Conservation (phyloP, 2,797 vertebrate species). For the Lepidocolaptes lacrymiger region DNA sequence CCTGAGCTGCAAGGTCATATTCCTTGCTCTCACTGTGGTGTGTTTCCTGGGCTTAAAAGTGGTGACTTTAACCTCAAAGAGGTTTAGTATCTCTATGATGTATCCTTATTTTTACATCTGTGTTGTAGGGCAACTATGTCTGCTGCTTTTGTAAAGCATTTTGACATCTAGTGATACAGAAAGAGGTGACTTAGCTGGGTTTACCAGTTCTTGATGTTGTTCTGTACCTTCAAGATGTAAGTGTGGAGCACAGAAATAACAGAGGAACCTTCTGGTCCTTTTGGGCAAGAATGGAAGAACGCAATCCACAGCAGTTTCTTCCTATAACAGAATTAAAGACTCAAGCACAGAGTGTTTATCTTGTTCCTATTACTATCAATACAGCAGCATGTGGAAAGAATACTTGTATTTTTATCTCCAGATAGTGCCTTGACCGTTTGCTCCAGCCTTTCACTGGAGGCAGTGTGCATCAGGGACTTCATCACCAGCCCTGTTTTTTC, state of each 20-base stretch:
- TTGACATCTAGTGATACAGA: neutral
- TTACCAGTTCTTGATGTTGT: neutral
- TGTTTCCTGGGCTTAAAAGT: neutral
- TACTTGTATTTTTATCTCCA: constrained; percentile 4
- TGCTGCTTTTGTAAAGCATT: neutral
- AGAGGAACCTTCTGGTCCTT: neutral
- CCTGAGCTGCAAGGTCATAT: neutral
- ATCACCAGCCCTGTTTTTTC: constrained; percentile 20
- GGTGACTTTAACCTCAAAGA: neutral
- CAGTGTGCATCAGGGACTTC: constrained; percentile 13
- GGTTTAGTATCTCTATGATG: neutral
- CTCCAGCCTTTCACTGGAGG: neutral
- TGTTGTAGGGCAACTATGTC: neutral
- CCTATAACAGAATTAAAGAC: neutral
- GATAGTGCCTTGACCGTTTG: constrained; percentile 12
- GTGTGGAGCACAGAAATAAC: neutral
- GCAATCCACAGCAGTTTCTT: neutral
- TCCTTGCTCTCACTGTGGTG: neutral
- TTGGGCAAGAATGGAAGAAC: neutral
- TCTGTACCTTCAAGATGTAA: neutral
- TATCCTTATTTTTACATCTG: neutral
- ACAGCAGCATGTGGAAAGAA: neutral
- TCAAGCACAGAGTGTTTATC: neutral
- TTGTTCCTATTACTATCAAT: neutral
- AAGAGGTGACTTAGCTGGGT: neutral